These are phyloP conservation scores for Pteruthius melanotis DNA, from an alignment of 2,113 vertebrate species.

Conservation along the genomic window DNA sequence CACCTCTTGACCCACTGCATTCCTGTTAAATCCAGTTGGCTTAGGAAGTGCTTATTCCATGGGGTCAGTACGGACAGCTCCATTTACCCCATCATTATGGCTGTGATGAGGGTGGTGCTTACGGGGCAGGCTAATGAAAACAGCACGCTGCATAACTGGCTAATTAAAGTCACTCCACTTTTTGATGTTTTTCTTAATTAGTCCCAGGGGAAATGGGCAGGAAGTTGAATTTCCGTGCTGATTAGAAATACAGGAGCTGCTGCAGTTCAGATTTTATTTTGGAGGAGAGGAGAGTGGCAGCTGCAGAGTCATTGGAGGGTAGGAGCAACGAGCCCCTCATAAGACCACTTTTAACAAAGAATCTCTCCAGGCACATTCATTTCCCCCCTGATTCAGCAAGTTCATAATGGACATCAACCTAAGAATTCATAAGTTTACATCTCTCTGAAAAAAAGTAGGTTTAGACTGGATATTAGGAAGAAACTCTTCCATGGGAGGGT, in stretches of 20 bases:
- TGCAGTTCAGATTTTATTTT: neutral
- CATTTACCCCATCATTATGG: conserved; percentile 43
- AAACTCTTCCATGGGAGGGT: fast-evolving
- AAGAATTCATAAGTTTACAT: neutral
- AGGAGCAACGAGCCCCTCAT: neutral
- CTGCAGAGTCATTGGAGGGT: neutral
- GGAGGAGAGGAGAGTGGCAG: neutral
- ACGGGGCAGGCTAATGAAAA: conserved; percentile 44
- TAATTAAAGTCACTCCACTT: conserved; percentile 69
- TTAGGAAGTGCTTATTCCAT: conserved; percentile 40
- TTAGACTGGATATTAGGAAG: neutral
- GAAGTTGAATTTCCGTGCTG: conserved; percentile 22
- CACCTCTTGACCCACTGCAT: neutral
- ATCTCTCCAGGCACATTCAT: neutral
- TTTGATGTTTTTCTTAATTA: conserved; percentile 60
- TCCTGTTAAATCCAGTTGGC: neutral
- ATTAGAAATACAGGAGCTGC: conserved; percentile 1
- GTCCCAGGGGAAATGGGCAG: conserved; percentile 13
- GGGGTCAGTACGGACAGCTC: conserved; percentile 2
- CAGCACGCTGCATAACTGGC: conserved; percentile 19
- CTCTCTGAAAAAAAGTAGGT: neutral
- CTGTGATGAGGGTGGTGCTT: conserved; percentile 17
- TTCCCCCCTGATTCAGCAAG: neutral
- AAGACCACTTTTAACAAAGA: neutral
- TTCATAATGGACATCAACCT: neutral